Percentiles rank a stretch among this genome's conserved stretches.
phyloP scores from a whole-genome alignment of 2,797 vertebrate species.

The Strix occidentalis region DNA sequence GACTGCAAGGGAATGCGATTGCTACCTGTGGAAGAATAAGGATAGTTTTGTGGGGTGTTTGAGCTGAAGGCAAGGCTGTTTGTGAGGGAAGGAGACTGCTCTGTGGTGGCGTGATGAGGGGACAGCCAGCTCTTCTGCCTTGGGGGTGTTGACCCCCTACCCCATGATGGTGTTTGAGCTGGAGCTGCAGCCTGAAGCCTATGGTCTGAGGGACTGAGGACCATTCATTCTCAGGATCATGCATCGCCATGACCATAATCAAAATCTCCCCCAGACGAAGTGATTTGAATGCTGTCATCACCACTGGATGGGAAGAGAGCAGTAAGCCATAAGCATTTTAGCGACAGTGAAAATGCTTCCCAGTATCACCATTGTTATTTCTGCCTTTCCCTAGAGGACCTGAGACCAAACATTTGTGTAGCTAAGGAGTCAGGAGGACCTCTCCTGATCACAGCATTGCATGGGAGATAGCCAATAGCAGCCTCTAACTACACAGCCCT shows the following conservation, averaged over 20 bases:
- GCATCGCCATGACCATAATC: neutral
- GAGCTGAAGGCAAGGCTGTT: neutral
- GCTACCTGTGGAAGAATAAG: neutral
- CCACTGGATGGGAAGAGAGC: neutral
- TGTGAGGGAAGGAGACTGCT: neutral
- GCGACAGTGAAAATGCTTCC: neutral
- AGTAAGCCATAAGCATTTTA: neutral
- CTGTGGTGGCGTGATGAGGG: neutral
- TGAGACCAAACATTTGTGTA: neutral
- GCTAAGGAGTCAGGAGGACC: neutral
- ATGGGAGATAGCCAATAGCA: neutral
- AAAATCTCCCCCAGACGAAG: neutral
- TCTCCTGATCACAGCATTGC: neutral
- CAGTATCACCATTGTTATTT: neutral
- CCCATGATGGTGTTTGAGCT: neutral
- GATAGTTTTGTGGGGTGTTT: neutral
- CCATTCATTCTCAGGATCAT: neutral
- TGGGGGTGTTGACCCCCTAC: fast-evolving
- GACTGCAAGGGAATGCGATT: neutral
- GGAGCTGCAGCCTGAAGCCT: neutral
- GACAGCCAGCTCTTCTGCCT: neutral
- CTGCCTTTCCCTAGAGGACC: neutral
- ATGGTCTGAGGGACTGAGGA: fast-evolving
- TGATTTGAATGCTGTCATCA: neutral
- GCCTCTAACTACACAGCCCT: neutral